Percentiles rank a stretch among this genome's conserved stretches.
phyloP scores from a whole-genome alignment of 2,797 vertebrate genomes.

The Poecilia picta region DNA sequence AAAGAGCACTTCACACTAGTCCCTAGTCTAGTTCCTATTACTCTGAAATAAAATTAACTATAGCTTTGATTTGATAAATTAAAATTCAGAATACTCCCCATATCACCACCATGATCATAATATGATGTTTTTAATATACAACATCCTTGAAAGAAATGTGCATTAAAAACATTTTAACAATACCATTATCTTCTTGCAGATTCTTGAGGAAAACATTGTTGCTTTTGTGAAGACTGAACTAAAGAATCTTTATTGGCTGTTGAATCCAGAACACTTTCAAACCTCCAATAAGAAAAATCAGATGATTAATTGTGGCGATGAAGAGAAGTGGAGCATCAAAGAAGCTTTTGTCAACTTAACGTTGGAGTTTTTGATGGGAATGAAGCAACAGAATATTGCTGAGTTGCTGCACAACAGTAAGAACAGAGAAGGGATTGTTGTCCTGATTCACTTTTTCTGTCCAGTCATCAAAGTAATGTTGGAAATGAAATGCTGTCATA shows the following conservation, averaged over 20 bases:
- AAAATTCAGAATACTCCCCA: too few relatives aligned
- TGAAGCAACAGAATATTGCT: constrained; percentile 1
- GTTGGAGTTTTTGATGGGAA: constrained; percentile 1
- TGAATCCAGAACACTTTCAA: background rate
- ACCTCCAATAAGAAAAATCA: accelerated
- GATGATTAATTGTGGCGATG: background rate
- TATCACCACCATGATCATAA: too few relatives aligned
- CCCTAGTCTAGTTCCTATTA: too few relatives aligned
- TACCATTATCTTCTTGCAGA: background rate
- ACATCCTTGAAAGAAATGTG: too few relatives aligned
- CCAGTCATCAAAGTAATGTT: too few relatives aligned
- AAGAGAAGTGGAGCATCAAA: constrained; percentile 6
- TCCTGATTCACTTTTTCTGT: too few relatives aligned
- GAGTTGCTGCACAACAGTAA: constrained; percentile 36
- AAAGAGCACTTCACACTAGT: too few relatives aligned
- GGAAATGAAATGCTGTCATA: too few relatives aligned
- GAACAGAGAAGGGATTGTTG: background rate
- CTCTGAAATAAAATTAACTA: too few relatives aligned
- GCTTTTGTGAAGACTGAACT: constrained; percentile 2
- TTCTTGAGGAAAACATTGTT: constrained; percentile 12
- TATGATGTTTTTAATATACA: too few relatives aligned
- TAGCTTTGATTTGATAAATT: too few relatives aligned
- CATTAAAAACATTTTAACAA: too few relatives aligned
- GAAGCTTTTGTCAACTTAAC: constrained; percentile 31
- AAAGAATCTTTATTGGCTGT: accelerated